These are phyloP conservation scores for Achlya flavicornis DNA, from an alignment of 2,888 invertebrate genomes.

Conservation along the genomic window DNA sequence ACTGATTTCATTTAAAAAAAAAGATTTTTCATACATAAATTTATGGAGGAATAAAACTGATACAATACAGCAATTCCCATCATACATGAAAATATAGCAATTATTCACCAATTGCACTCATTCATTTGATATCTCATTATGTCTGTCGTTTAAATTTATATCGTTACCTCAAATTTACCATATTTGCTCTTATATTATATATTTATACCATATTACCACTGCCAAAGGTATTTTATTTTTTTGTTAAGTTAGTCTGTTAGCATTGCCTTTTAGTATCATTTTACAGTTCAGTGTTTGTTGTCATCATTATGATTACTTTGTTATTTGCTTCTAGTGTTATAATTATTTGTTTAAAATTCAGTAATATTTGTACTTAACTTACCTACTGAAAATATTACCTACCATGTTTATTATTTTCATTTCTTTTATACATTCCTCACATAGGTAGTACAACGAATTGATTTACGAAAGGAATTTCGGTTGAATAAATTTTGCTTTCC, in stretches of 20 bases:
- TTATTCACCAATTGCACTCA: background rate
- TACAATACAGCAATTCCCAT: background rate
- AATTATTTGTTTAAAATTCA: background rate
- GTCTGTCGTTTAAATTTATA: background rate
- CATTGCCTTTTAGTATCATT: background rate
- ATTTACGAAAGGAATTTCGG: background rate
- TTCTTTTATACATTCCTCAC: too few relatives aligned
- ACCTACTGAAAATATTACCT: too few relatives aligned
- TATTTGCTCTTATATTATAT: too few relatives aligned
- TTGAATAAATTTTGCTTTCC: background rate
- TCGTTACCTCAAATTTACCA: background rate
- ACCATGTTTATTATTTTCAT: too few relatives aligned
- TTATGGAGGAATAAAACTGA: background rate
- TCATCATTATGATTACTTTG: background rate
- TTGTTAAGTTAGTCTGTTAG: background rate
- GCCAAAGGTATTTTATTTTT: background rate
- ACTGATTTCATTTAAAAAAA: too few relatives aligned
- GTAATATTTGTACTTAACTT: too few relatives aligned
- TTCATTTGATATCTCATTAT: background rate
- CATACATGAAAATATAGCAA: background rate
- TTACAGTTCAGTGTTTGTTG: background rate
- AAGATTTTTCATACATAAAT: background rate
- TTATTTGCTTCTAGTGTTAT: background rate
- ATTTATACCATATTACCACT: too few relatives aligned
- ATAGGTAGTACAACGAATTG: background rate